Base-by-base conservation (phyloP, 2,113 vertebrate genomes). In the Paralichthys olivaceus region DNA sequence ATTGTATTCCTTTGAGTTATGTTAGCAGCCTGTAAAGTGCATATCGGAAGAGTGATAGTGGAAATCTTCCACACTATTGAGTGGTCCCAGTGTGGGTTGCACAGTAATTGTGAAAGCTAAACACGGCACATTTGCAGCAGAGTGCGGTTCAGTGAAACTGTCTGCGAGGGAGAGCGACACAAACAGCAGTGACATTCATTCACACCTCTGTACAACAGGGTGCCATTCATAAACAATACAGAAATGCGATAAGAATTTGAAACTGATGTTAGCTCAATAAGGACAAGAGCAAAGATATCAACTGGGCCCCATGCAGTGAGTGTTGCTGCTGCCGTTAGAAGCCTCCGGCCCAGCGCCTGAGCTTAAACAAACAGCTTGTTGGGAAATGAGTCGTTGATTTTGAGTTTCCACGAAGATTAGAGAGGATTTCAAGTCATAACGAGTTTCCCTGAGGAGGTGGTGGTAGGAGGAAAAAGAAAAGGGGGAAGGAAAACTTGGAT, bases 371-470 rank as follows among this genome's bases (percentile, higher is more conserved):
- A 89, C 76, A 84, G 74, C 75, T 54, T 17, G 23, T 77, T 89
- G 86, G 76, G 83, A 91, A 94, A 91, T 49, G 17, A 84, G 85
- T 79, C 25, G 81, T 68, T 80, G 84, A 88, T 90, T 89, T 84
- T 73, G 54, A 87, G 87, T 93, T 94, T 92, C 87, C 92, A 91
- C 86, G 55, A 83, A 93, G 91, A 92, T 93, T 93, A 93, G 77
- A 65, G 54, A 56, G 88, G 91, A 91, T 93, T 93, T 91, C 58
- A 65, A 92, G 69, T 83, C 66, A 68, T 85, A 69, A 91, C 91
- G 66, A 57, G 80, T 85, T 92, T 90, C 75, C 82, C 82, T 63
- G 51, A 78, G 69, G 58, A 73, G 67, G 55, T 75, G 63, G 79
- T 61, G 67, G 71, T 51, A 43, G 43, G 23, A 47, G 68, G 59